Evolutionary conservation across 1,140 invertebrate genomes (phyloP), one percentile per base, ranked within the genome.

Genomic region (Eueides isabella): DNA sequence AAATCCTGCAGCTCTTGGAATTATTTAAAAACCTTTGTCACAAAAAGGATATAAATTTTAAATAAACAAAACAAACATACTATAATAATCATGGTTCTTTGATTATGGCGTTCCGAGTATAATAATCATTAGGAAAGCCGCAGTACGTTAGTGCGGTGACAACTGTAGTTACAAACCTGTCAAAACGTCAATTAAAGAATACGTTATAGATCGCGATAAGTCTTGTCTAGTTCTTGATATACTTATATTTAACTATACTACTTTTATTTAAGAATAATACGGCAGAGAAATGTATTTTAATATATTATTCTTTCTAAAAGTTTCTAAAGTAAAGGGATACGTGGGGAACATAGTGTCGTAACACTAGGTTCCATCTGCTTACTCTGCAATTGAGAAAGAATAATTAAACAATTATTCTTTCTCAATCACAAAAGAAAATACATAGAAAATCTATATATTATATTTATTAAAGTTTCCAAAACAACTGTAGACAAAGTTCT

Each of bases 401-500:
- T 0, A 31, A 38, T 14, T 14, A 16, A 16, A 38, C 4, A 1
- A 38, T 14, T 38, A 38, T 14, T 38, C 35, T 5, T 16, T 14
- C 31, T 4, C 41, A n/a, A 19, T 44, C 2, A n/a, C 41, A 44
- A 16, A 2, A 5, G 41, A 14, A 19, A 44, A 44, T 5, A 44
- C 4, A 44, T 16, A 44, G 41, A 23, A 55, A 55, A 55, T 55
- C 23, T 26, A 55, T 55, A 26, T 55, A 55, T 55, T 55, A 55
- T 55, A 55, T 55, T 55, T 55, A 55, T 55, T 55, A 55, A 55
- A 55, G 48, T 55, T 55, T 12, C 48, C 48, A 26, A 55, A 55
- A 55, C 48, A 26, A 55, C 48, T 55, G 16, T 23, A 26, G 48
- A 26, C 48, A 55, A 55, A 66, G 71, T 66, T 72, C 41, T 31